Base-by-base conservation (phyloP, 1,140 invertebrate species). In the Macrocentrus cingulum region DNA sequence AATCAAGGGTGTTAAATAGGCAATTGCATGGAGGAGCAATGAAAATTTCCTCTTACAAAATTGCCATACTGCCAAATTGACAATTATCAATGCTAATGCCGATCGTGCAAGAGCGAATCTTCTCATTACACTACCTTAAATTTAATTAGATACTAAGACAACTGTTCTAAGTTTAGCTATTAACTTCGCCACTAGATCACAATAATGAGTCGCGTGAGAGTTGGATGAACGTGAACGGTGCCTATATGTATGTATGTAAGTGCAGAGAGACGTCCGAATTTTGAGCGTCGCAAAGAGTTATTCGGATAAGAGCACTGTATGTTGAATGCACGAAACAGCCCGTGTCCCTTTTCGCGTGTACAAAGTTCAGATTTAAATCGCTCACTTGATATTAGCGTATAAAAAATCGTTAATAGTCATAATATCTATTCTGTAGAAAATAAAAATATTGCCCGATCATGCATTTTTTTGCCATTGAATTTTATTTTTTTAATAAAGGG, bases 61-160 rank as follows among this genome's bases (percentile, higher is more conserved):
- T 74, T 76, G 67, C 73, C 72, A 73, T 76, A 80, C 77, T 80
- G 77, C 77, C 77, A 80, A 80, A 79, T 75, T 69, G 75, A 80
- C 69, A 77, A 78, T 75, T 78, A 72, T 69, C 68, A 68, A 68
- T 63, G 64, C 68, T 72, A 57, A 62, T 72, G 71, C 61, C 71
- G 72, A 72, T 71, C 70, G 70, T 67, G 69, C 69, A 79, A 49
- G n/a, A n/a, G n/a, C 66, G 70, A 77, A 23, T 23, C 73, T 71
- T 76, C 69, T 78, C 60, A 70, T 74, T 74, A 75, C 66, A 65
- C 66, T 67, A 71, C 62, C 65, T 61, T 75, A 69, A 78, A 73
- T 67, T 75, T 70, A 76, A 69, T 69, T 78, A 80, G 69, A 66
- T 60, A 59, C 25, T 79, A 78, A 79, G 71, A 29, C 59, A 65